A percentile compares a stretch with the other conserved stretches of the same genome.
Conservation (phyloP, 1,140 invertebrate species). For the Micrasema minimum region DNA sequence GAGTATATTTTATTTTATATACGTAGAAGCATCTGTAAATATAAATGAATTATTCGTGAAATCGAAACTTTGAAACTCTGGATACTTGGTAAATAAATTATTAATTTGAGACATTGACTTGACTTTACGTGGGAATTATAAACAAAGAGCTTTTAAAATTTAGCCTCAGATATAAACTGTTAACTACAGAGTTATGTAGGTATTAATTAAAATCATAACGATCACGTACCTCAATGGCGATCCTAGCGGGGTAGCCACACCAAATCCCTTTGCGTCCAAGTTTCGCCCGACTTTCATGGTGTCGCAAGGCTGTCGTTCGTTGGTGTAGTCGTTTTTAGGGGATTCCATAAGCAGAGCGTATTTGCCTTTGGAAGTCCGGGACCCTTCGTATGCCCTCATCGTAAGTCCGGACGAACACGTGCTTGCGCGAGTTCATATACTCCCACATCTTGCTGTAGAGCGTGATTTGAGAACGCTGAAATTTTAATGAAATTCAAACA, state of each 20-base stretch:
- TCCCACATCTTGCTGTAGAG: conserved; percentile 96
- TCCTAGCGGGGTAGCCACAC: conserved; percentile 89
- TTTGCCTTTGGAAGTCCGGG: conserved; percentile 85
- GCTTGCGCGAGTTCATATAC: conserved; percentile 88
- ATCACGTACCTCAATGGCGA: conserved; percentile 82
- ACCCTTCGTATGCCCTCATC: conserved; percentile 87
- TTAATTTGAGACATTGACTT: no score
- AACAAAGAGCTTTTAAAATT: no score
- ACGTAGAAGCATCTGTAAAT: no score
- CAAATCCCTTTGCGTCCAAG: conserved; percentile 94
- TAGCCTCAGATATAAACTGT: neutral
- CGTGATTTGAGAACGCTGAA: conserved; percentile 87
- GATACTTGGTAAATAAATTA: no score
- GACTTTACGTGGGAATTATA: no score
- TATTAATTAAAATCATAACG: no score
- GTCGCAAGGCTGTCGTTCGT: conserved; percentile 92
- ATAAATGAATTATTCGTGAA: no score
- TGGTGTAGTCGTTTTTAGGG: conserved; percentile 94
- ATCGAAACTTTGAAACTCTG: no score
- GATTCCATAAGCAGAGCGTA: conserved; percentile 96
- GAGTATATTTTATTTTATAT: no score
- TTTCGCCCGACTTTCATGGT: conserved; percentile 95
- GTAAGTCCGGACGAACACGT: conserved; percentile 85
- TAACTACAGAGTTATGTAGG: neutral
- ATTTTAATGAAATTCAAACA: conserved; percentile 31